Evolutionary conservation across 2,113 vertebrate species (phyloP), one percentile per base, ranked within the genome.

Genomic region (Xenopus borealis): DNA sequence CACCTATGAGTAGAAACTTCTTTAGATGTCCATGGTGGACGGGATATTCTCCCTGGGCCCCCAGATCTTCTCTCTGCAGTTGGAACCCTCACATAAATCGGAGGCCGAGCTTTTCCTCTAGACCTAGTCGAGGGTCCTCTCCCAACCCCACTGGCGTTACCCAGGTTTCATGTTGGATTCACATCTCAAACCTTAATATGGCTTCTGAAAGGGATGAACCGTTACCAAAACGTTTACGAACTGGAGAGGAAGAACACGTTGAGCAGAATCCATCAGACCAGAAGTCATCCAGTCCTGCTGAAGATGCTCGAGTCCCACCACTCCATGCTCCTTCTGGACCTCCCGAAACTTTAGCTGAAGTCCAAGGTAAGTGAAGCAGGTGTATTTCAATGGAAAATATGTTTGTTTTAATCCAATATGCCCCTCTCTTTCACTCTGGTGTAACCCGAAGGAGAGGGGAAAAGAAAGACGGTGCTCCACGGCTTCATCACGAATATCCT

Each of bases 181-280:
- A 88, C 71, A 78, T 90, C 0, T 90, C 88, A 58, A 72, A 81
- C 33, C 81, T 79, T 73, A 82, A 81, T 72, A 92, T 93, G 95
- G 92, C 88, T 76, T 78, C 78, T 30, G 83, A 87, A 9, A 85
- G 84, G 80, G 85, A 84, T 78, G 92, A 88, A 52, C 93, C 93
- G 44, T 80, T 90, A 12, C 79, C 78, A 40, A 98, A 98, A 84
- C 90, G 90, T 75, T 91, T 87, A 79, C 93, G 86, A 80, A 80
- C 84, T 10, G 63, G 74, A 33, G 85, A 83, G 78, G 86, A 88
- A 77, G 72, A 62, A 76, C 52, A 72, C 1, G 10, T 66, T 71
- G 71, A 27, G 8, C 12, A 40, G 2, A 69, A 63, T 10, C 3
- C 17, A 27, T 69, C 44, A 23, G 4, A 57, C 1, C 44, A 69